Evolutionary conservation across 2,888 invertebrate species (phyloP).

Genomic region (Pyralis farinalis): DNA sequence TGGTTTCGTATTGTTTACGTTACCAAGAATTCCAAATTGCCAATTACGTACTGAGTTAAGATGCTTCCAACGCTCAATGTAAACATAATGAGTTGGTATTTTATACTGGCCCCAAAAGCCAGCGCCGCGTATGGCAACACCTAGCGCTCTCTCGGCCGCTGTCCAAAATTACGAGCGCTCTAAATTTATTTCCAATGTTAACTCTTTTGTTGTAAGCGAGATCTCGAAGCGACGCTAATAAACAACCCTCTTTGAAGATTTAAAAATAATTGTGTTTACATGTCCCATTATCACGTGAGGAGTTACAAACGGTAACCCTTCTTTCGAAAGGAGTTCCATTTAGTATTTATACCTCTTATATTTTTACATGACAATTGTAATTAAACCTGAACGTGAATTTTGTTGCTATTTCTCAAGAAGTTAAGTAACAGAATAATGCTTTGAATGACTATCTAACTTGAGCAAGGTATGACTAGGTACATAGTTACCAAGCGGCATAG

Average conservation of each 20-base stretch:
- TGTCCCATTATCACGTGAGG: conserved; percentile 40
- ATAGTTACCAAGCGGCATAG: no score
- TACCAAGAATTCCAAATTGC: neutral
- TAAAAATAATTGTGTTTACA: conserved; percentile 60
- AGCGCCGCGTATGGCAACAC: conserved; percentile 36
- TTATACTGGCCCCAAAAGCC: conserved; percentile 8
- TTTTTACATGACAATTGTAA: no score
- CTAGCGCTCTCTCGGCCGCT: conserved; percentile 36
- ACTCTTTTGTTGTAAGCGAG: conserved; percentile 55
- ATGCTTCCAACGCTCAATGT: conserved; percentile 17
- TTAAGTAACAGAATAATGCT: no score
- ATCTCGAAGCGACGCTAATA: conserved; percentile 48
- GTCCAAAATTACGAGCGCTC: conserved; percentile 52
- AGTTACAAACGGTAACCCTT: conserved; percentile 35
- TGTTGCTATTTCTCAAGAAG: no score
- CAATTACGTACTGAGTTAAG: conserved; percentile 3
- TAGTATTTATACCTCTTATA: neutral
- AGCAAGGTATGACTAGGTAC: no score
- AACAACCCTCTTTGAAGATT: conserved; percentile 66
- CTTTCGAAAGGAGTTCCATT: neutral
- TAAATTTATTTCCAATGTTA: conserved; percentile 60
- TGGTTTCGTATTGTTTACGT: neutral
- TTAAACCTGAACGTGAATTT: no score
- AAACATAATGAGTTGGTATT: conserved; percentile 18
- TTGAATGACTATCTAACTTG: no score